Percentiles rank a stretch among this genome's conserved stretches.
Conservation (phyloP, 2,888 invertebrate species). For the Alentia gelatinosa region DNA sequence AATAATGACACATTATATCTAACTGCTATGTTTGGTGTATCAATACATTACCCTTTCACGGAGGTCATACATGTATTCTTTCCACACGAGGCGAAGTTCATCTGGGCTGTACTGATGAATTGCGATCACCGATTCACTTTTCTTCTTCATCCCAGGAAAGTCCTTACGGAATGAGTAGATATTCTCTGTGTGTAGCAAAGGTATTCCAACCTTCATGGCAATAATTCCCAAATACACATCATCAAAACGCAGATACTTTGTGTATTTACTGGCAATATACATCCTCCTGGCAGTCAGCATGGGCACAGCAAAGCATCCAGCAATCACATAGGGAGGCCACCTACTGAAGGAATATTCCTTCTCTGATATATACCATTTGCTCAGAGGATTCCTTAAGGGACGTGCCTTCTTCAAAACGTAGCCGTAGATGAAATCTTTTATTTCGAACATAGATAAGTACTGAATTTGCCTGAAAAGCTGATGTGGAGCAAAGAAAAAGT, state of each 20-base stretch:
- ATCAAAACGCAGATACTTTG: slow-evolving; percentile 93
- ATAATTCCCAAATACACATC: slow-evolving; percentile 93
- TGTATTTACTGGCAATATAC: slow-evolving; percentile 89
- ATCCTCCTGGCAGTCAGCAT: slow-evolving; percentile 86
- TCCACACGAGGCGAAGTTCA: background rate
- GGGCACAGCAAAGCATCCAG: slow-evolving; percentile 91
- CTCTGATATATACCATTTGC: slow-evolving; percentile 93
- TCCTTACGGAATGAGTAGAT: slow-evolving; percentile 37
- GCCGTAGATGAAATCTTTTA: slow-evolving; percentile 62
- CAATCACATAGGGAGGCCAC: slow-evolving; percentile 95
- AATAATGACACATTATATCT: too few relatives aligned
- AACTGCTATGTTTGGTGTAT: too few relatives aligned
- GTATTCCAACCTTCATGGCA: slow-evolving; percentile 89
- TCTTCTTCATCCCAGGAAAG: background rate
- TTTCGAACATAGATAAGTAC: slow-evolving; percentile 70
- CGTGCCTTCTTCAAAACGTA: slow-evolving; percentile 64
- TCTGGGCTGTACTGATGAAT: background rate
- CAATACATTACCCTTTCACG: background rate
- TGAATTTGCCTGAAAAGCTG: slow-evolving; percentile 89
- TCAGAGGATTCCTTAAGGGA: slow-evolving; percentile 85
- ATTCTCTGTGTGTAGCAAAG: slow-evolving; percentile 86
- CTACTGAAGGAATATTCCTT: slow-evolving; percentile 92
- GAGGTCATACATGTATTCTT: background rate
- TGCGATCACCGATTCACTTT: background rate
- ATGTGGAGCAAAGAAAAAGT: slow-evolving; percentile 93